phyloP scores from a whole-genome alignment of 2,888 invertebrate species.

The Chrysopilus asiliformis region DNA sequence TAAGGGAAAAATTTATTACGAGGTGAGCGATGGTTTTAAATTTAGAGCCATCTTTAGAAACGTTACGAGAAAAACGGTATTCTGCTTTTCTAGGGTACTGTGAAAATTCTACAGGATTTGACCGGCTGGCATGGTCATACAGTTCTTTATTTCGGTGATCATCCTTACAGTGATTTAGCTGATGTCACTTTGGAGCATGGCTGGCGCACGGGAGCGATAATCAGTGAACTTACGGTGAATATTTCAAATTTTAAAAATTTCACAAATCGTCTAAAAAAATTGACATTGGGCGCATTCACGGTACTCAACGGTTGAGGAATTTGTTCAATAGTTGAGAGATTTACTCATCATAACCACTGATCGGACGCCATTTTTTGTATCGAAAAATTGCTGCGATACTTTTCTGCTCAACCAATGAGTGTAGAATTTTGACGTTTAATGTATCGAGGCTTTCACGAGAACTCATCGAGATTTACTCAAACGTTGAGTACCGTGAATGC shows the following conservation, averaged over 20 bases:
- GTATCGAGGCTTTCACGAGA: too few relatives aligned
- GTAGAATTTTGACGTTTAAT: too few relatives aligned
- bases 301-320: too few relatives aligned
- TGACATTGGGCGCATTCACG: too few relatives aligned
- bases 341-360: too few relatives aligned
- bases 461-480: too few relatives aligned
- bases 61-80: background rate
- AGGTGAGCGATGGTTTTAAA: conserved; percentile 45
- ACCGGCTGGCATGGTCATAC: conserved; percentile 88
- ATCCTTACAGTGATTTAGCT: conserved; percentile 93
- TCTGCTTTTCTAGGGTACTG: conserved; percentile 59
- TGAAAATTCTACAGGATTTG: conserved; percentile 77
- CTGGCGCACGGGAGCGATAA: conserved; percentile 96
- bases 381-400: too few relatives aligned
- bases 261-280: too few relatives aligned
- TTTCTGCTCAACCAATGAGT: too few relatives aligned
- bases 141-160: conserved; percentile 95
- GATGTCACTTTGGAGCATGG: conserved; percentile 93
- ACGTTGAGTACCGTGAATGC: too few relatives aligned
- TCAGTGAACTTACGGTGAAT: conserved; percentile 78
- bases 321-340: too few relatives aligned
- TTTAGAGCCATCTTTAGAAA: background rate
- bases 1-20: conserved; percentile 83
- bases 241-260: background rate
- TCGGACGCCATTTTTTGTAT: too few relatives aligned